Conservation (phyloP, 2,113 vertebrate species). For the Toxostoma redivivum region DNA sequence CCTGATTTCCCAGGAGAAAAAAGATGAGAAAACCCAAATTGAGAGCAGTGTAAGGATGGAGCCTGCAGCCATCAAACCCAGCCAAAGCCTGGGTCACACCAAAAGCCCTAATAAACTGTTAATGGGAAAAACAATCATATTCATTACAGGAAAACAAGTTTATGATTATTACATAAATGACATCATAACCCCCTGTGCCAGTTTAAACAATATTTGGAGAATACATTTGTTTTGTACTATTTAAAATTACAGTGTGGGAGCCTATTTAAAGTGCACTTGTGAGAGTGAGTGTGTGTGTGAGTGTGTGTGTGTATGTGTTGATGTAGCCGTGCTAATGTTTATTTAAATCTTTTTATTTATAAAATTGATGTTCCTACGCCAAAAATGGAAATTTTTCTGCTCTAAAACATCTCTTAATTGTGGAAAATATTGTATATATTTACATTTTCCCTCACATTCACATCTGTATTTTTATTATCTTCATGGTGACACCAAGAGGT, state of each 20-base stretch:
- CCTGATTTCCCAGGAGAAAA: not conserved
- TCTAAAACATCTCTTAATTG: constrained; percentile 32
- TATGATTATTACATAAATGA: constrained; percentile 51
- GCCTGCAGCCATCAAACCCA: not conserved
- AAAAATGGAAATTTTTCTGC: constrained; percentile 60
- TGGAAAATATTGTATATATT: not conserved
- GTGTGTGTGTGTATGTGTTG: not conserved
- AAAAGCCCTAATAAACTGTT: not conserved
- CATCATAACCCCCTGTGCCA: constrained; percentile 48
- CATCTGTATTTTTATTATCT: not conserved
- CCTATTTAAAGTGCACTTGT: constrained; percentile 35
- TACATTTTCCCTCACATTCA: not conserved
- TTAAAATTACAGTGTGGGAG: constrained; percentile 60
- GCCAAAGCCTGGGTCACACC: not conserved
- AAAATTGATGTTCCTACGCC: constrained; percentile 42
- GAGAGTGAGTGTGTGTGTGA: not conserved
- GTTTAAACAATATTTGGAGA: constrained; percentile 66
- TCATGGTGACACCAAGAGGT: fast-evolving
- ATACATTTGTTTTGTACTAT: constrained; percentile 64
- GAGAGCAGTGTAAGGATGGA: not conserved
- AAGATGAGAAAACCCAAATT: not conserved
- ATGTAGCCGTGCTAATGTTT: constrained; percentile 40
- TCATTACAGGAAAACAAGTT: constrained; percentile 63
- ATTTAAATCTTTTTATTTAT: constrained; percentile 59
- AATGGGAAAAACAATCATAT: constrained; percentile 50